Evolutionary conservation across 2,888 invertebrate genomes (phyloP).

Genomic region (Xylota segnis): DNA sequence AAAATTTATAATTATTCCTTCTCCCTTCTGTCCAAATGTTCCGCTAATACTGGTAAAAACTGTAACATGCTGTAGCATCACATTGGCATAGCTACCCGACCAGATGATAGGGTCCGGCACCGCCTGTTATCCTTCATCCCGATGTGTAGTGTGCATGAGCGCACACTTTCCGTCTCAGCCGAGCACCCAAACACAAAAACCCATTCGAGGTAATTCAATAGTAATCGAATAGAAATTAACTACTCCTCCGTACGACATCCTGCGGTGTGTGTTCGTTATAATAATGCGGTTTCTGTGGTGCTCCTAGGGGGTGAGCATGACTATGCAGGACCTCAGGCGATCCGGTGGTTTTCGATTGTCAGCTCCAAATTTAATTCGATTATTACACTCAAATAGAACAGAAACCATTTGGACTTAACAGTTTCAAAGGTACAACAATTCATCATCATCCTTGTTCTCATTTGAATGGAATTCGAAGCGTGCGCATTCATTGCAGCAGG

Average conservation of each 20-base stretch:
- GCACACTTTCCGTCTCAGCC: constrained; percentile 67
- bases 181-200: constrained; percentile 67
- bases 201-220: constrained; percentile 49
- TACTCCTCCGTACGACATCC: constrained; percentile 62
- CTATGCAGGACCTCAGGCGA: constrained; percentile 54
- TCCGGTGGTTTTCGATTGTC: constrained; percentile 59
- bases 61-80: constrained; percentile 66
- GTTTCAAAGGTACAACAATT: constrained; percentile 33
- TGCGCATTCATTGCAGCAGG: constrained; percentile 56
- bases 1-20: constrained; percentile 54
- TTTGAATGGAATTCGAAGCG: constrained; percentile 62
- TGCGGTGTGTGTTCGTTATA: constrained; percentile 63
- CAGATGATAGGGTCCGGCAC: constrained; percentile 69
- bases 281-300: constrained; percentile 49
- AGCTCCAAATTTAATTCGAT: constrained; percentile 70
- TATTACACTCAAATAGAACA: constrained; percentile 49
- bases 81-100: constrained; percentile 41
- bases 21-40: constrained; percentile 65
- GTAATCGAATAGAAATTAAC: constrained; percentile 71
- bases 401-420: constrained; percentile 31
- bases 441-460: constrained; percentile 43
- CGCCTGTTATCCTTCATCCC: constrained; percentile 67
- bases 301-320: constrained; percentile 41
- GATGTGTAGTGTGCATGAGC: constrained; percentile 59
- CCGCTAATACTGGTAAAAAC: constrained; percentile 47